A percentile compares a stretch with the other conserved stretches of the same genome.
Evolutionary conservation across 37 sponge, comb jelly and placozoan genomes (phyloP).

Genomic region (Oopsacas minuta): DNA sequence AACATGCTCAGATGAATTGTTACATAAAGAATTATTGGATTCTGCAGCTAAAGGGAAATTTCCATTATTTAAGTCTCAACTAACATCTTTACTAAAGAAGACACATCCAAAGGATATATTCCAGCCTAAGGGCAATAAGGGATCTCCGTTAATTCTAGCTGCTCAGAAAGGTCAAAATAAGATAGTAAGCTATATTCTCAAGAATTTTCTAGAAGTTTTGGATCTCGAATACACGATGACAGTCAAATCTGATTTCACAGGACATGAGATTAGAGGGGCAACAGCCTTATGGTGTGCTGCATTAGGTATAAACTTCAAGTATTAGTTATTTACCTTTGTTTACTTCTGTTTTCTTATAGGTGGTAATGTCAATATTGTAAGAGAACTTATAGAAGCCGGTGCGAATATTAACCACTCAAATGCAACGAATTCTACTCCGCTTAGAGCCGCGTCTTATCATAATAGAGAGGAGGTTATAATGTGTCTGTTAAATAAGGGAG

Average conservation of each 20-base stretch:
- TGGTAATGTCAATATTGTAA: slow-evolving; percentile 52
- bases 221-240: not conserved
- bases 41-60: not conserved
- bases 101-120: not conserved
- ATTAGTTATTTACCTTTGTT: too few relatives aligned
- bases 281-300: slow-evolving; percentile 75
- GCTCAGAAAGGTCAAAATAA: not conserved
- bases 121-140: not conserved
- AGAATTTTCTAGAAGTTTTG: not conserved
- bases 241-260: slow-evolving; percentile 50
- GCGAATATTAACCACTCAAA: slow-evolving; percentile 62
- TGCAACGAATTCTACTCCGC: slow-evolving; percentile 66
- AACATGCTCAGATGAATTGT: too few relatives aligned
- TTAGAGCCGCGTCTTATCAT: slow-evolving; percentile 72
- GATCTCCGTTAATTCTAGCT: not conserved
- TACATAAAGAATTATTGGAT: not conserved
- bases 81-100: not conserved
- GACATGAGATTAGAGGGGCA: slow-evolving; percentile 63
- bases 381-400: slow-evolving; percentile 38
- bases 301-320: too few relatives aligned
- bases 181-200: slow-evolving; percentile 11
- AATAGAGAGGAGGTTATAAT: slow-evolving; percentile 56
- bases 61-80: not conserved
- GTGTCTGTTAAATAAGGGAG: slow-evolving; percentile 32
- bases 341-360: too few relatives aligned